Percentiles rank a stretch among this genome's conserved stretches.
Conservation (phyloP, 2,113 vertebrate genomes). For the Herpetotheres cachinnans region DNA sequence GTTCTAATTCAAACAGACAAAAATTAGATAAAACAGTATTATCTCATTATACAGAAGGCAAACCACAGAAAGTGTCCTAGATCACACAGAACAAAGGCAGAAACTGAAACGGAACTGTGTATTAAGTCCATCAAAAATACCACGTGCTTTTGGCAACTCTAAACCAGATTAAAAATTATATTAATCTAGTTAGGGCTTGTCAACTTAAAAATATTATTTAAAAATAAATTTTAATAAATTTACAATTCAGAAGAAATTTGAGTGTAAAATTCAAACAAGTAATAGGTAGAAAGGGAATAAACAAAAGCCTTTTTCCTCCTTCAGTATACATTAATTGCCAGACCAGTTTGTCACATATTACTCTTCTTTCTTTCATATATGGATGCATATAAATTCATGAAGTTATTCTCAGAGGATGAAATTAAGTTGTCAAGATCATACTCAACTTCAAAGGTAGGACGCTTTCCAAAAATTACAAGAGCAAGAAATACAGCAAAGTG, state of each 20-base stretch:
- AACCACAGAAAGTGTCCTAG: not conserved
- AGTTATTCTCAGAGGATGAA: constrained; percentile 53
- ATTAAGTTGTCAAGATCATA: constrained; percentile 74
- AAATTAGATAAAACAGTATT: not conserved
- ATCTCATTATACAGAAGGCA: not conserved
- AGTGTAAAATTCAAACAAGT: not conserved
- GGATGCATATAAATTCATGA: constrained; percentile 5
- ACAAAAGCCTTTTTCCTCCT: not conserved
- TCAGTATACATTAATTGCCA: not conserved
- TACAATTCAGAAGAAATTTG: not conserved
- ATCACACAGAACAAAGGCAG: not conserved
- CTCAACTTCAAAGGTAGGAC: constrained; percentile 78
- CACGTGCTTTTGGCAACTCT: not conserved
- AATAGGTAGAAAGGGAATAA: not conserved
- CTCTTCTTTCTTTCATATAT: constrained; percentile 8
- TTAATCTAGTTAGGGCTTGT: not conserved
- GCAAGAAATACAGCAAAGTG: constrained; percentile 77
- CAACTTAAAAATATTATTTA: not conserved
- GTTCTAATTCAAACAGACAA: not conserved
- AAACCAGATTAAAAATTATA: not conserved
- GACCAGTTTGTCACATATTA: constrained; percentile 76
- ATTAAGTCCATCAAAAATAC: not conserved
- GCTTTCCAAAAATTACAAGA: constrained; percentile 72
- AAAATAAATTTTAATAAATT: not conserved
- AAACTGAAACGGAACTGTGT: not conserved